phyloP scores from a whole-genome alignment of 2,113 vertebrate species.

The Panurus biarmicus region DNA sequence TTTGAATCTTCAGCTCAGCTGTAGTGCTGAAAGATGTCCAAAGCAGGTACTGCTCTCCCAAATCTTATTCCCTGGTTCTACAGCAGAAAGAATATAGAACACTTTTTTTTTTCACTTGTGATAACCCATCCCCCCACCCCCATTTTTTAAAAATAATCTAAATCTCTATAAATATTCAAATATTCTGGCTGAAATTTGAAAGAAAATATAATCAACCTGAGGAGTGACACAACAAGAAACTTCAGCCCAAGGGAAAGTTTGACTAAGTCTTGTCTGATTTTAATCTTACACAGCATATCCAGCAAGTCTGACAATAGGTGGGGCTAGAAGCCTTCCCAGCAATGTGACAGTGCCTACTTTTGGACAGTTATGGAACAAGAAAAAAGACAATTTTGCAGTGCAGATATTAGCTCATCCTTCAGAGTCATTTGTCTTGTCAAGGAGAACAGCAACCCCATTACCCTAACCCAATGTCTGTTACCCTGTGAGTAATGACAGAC shows the following conservation, averaged over 20 bases:
- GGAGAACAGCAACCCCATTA: not conserved
- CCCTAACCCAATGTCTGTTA: not conserved
- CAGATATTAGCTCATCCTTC: not conserved
- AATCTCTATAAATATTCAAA: not conserved
- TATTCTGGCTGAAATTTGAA: not conserved
- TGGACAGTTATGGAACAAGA: not conserved
- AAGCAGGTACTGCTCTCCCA: not conserved
- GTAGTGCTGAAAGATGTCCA: not conserved
- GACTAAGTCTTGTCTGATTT: not conserved
- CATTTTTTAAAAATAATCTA: not conserved
- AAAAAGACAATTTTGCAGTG: not conserved
- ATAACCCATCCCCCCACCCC: rapidly evolving
- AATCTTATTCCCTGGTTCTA: not conserved
- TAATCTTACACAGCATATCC: not conserved
- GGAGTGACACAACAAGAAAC: not conserved
- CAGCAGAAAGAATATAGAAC: not conserved
- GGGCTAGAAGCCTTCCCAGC: not conserved
- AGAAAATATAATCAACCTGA: not conserved
- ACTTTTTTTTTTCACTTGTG: not conserved
- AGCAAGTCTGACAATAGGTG: not conserved
- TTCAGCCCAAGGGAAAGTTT: not conserved
- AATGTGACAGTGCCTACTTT: not conserved
- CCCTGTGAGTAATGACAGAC: not conserved
- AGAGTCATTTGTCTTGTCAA: not conserved
- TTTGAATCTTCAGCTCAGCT: not conserved